Percentiles rank a stretch among this genome's conserved stretches.
Conservation (phyloP, 2,888 invertebrate species). For the Byasa hedistus region DNA sequence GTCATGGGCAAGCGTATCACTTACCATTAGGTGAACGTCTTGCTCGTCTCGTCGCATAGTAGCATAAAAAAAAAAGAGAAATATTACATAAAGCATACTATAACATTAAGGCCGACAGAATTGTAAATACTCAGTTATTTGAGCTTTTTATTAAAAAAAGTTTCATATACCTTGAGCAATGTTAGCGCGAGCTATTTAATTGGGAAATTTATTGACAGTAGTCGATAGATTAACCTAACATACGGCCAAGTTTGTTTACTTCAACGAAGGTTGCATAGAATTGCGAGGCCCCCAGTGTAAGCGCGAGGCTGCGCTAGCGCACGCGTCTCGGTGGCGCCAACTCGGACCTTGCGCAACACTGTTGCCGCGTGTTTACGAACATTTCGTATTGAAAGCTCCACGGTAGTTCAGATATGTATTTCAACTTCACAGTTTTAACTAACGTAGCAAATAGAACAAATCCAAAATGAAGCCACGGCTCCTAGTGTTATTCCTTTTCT, state of each 20-base stretch:
- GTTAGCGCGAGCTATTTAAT: constrained; percentile 33
- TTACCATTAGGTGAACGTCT: too few relatives aligned
- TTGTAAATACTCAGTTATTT: too few relatives aligned
- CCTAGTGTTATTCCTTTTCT: constrained; percentile 64
- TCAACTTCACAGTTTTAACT: constrained; percentile 48
- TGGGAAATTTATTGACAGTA: constrained; percentile 20
- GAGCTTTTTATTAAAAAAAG: background rate
- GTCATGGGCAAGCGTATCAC: too few relatives aligned
- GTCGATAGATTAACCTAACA: constrained; percentile 49
- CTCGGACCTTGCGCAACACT: constrained; percentile 67
- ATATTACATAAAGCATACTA: too few relatives aligned
- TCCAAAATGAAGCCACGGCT: constrained; percentile 67
- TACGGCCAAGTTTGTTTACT: constrained; percentile 72
- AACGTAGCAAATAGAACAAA: constrained; percentile 40
- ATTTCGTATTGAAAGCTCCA: constrained; percentile 55
- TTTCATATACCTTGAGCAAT: background rate
- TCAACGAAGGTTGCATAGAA: constrained; percentile 77
- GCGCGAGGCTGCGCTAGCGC: constrained; percentile 75
- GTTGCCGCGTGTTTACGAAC: constrained; percentile 57
- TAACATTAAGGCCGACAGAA: too few relatives aligned
- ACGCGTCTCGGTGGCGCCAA: constrained; percentile 78
- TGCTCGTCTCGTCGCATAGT: too few relatives aligned
- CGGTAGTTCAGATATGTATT: constrained; percentile 57
- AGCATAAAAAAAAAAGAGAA: too few relatives aligned
- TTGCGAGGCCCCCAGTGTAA: constrained; percentile 77